Evolutionary conservation across 2,888 invertebrate species (phyloP).

Genomic region (Galeopsomyia nigrocyanea): DNA sequence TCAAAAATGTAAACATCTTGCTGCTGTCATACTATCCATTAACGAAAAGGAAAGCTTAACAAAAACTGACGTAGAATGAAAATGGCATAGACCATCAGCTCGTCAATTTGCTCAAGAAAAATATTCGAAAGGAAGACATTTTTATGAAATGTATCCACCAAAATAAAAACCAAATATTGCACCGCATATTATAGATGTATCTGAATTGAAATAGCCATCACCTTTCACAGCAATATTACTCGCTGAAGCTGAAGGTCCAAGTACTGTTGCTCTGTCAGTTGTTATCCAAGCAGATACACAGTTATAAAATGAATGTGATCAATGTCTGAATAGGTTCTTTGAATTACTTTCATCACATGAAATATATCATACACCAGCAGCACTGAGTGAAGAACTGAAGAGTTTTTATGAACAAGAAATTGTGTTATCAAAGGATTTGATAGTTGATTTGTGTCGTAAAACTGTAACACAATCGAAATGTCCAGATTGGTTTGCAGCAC

Average conservation of each 20-base stretch:
- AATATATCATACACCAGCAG: not conserved
- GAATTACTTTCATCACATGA: not conserved
- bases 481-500: not conserved
- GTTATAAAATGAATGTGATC: not conserved
- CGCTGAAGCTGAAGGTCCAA: not conserved
- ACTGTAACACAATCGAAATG: conserved; percentile 5
- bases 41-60: conserved; percentile 44
- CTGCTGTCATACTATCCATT: too few species aligned
- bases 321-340: not conserved
- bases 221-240: not conserved
- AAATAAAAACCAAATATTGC: not conserved
- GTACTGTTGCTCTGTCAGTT: not conserved
- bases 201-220: not conserved
- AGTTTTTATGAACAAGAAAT: not conserved
- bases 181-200: not conserved
- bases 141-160: conserved; percentile 34
- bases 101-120: conserved; percentile 45
- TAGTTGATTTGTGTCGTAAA: not conserved
- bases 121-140: conserved; percentile 47
- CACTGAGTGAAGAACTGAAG: not conserved
- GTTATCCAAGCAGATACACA: not conserved
- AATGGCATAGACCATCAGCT: too few species aligned
- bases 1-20: conserved; percentile 44
- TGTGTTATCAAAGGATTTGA: not conserved
- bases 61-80: too few species aligned